phyloP scores from a whole-genome alignment of 2,797 vertebrate genomes.

The Scolopax bukidnonensis region DNA sequence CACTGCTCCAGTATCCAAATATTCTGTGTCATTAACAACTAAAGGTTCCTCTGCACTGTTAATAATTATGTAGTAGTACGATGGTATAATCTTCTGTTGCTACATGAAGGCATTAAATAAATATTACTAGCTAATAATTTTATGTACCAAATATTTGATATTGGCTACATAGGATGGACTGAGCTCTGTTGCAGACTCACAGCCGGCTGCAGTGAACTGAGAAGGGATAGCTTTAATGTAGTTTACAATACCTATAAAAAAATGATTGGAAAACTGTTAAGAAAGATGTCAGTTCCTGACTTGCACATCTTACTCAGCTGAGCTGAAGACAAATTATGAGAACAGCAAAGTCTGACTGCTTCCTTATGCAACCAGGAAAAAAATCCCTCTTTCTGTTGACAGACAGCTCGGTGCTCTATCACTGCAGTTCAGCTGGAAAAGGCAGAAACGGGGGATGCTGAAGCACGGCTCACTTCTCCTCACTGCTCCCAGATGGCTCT shows the following conservation, averaged over 20 bases:
- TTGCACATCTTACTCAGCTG: background rate
- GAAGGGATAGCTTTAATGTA: background rate
- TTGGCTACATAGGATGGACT: background rate
- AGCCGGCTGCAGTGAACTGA: background rate
- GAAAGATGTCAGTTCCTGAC: background rate
- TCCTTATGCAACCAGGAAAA: background rate
- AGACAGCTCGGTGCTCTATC: background rate
- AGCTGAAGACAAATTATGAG: background rate
- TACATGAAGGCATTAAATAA: background rate
- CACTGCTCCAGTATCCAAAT: background rate
- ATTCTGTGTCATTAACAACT: background rate
- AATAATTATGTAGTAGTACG: background rate
- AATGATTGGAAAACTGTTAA: background rate
- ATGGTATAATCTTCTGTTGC: background rate
- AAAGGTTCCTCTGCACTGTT: background rate
- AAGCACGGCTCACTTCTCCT: accelerated
- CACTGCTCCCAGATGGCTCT: accelerated
- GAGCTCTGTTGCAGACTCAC: background rate
- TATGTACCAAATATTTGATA: background rate
- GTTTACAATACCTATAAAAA: constrained; percentile 8
- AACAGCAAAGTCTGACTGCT: constrained; percentile 16
- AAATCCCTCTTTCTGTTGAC: background rate
- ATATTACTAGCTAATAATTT: background rate
- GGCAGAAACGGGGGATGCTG: background rate
- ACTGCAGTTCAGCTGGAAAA: background rate